phyloP scores from a whole-genome alignment of 2,113 vertebrate genomes.

The Sylvilagus bachmani region DNA sequence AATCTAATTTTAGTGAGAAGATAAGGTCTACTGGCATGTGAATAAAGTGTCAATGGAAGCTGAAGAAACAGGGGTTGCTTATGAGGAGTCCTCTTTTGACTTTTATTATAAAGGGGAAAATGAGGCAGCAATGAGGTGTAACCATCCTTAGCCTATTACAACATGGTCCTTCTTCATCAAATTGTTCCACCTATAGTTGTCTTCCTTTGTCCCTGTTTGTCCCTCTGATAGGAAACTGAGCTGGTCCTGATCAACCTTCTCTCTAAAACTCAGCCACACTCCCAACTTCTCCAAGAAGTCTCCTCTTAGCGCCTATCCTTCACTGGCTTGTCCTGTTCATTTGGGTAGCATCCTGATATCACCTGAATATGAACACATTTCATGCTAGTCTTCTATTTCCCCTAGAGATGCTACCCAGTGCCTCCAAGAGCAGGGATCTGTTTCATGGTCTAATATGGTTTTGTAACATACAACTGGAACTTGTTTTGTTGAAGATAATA shows the following conservation, averaged over 20 bases:
- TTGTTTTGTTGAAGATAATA: neutral
- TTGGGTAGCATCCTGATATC: neutral
- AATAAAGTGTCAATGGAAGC: neutral
- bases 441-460: neutral
- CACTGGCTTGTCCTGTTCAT: neutral
- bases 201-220: neutral
- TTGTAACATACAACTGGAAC: neutral
- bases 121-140: neutral
- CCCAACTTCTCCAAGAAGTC: neutral
- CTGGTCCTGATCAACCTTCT: neutral
- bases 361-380: neutral
- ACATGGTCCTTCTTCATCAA: neutral
- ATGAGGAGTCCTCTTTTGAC: neutral
- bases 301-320: neutral
- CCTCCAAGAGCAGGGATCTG: neutral
- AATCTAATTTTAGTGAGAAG: neutral
- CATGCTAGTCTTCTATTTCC: neutral
- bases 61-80: neutral
- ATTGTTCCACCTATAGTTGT: neutral
- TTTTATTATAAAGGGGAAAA: neutral
- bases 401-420: neutral
- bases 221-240: neutral
- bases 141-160: neutral
- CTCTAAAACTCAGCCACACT: neutral
- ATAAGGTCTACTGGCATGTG: neutral